Base-by-base conservation (phyloP, 2,888 invertebrate species). In the Pollenia labialis region DNA sequence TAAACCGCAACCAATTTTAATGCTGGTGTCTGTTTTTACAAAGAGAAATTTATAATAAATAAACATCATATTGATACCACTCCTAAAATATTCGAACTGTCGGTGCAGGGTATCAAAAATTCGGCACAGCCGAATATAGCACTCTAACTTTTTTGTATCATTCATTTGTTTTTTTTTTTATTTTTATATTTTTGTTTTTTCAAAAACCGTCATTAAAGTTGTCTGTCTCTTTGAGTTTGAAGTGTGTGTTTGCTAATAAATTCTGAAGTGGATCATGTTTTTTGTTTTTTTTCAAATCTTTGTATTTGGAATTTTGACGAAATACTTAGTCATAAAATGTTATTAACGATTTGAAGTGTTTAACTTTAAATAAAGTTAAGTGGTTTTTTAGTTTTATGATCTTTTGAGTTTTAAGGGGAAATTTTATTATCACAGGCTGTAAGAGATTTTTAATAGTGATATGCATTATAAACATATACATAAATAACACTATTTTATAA, bases 121-220 rank as follows among this genome's bases (percentile, higher is more conserved):
- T n/a, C n/a, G n/a, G n/a, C n/a, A n/a, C n/a, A n/a, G n/a, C n/a
- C n/a, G n/a, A n/a, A n/a, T n/a, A n/a, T n/a, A n/a, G n/a, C n/a
- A n/a, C n/a, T n/a, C n/a, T n/a, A n/a, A n/a, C n/a, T n/a, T n/a
- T 80, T 80, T 80, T 62, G 54, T 40, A 52, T 44, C 48, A 68
- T 79, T 40, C 32, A 1, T 16, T 32, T 6, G 32, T 32, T 32
- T 32, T 32, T 0, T 58, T 69, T 69, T 50, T n/a, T 12, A 58
- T 32, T 12, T 23, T n/a, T 16, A 32, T 50, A 14, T 56, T 14
- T 11, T 8, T 40, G 11, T 46, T 50, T 58, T 8, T 32, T 23
- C 11, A 40, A 48, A 68, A 58, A 18, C 32, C 46, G 50, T 54
- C 42, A 60, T 72, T 46, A 72, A 14, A 72, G 12, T 48, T 72